Percentiles rank a stretch among this genome's conserved stretches.
Conservation (phyloP, 2,797 vertebrate species). For the Amphiprion clarkii region DNA sequence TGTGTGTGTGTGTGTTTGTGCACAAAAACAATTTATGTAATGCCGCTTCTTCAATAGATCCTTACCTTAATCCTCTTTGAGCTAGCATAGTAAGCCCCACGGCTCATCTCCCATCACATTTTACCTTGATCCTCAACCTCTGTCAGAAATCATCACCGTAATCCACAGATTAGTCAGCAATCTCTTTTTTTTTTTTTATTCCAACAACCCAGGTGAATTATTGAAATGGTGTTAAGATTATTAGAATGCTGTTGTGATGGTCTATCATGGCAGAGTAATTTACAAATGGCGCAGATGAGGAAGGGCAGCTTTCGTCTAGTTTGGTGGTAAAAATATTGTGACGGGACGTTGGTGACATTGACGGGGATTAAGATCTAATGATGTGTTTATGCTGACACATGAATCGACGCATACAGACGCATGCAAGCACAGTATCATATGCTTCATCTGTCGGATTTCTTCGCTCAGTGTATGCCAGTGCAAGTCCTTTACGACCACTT, state of each 20-base stretch:
- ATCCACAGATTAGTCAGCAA: conserved; percentile 82
- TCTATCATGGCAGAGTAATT: conserved; percentile 63
- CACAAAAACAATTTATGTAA: conserved; percentile 79
- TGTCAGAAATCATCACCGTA: conserved; percentile 81
- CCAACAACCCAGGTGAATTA: conserved; percentile 62
- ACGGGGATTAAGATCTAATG: conserved; percentile 64
- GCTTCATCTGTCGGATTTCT: conserved; percentile 11
- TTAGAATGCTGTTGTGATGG: conserved; percentile 59
- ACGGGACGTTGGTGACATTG: conserved; percentile 13
- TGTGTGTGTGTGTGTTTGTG: conserved; percentile 15
- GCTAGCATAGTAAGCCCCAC: conserved; percentile 69
- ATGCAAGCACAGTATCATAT: neutral
- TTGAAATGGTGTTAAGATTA: conserved; percentile 71
- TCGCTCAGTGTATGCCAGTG: neutral
- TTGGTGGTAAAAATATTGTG: conserved; percentile 28
- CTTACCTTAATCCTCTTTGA: conserved; percentile 83
- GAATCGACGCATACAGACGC: neutral
- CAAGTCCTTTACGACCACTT: conserved; percentile 26
- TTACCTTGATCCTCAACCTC: conserved; percentile 79
- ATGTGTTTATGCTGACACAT: conserved; percentile 5
- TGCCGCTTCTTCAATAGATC: conserved; percentile 72
- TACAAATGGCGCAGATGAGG: conserved; percentile 68
- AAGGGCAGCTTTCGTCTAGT: conserved; percentile 14
- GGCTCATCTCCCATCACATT: conserved; percentile 81
- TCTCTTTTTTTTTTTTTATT: conserved; percentile 55